Conservation (phyloP, 2,888 invertebrate genomes). For the Proisotoma minuta region DNA sequence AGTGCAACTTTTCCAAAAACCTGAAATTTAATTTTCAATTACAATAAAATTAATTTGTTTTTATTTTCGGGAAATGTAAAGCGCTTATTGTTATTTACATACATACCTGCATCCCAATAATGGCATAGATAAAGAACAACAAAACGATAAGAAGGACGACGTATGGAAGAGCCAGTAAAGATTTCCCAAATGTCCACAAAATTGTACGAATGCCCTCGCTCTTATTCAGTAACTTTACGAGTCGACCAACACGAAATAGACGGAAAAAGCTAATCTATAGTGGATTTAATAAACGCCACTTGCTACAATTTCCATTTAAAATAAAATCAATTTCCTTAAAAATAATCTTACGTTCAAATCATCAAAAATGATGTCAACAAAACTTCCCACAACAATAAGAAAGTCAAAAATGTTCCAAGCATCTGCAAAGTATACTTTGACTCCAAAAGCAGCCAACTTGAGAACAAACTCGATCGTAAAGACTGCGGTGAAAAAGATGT, state of each 20-base stretch:
- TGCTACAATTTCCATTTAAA: not conserved
- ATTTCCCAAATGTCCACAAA: slow-evolving; percentile 64
- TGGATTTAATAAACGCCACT: too few species aligned
- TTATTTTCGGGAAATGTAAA: too few species aligned
- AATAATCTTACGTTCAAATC: slow-evolving; percentile 55
- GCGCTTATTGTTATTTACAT: too few species aligned
- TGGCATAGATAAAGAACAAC: slow-evolving; percentile 49
- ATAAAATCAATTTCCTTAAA: not conserved
- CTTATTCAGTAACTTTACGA: slow-evolving; percentile 59
- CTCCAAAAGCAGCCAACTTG: slow-evolving; percentile 58
- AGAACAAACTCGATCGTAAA: slow-evolving; percentile 61
- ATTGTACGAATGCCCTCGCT: slow-evolving; percentile 61
- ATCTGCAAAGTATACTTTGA: slow-evolving; percentile 57
- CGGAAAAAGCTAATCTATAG: slow-evolving; percentile 57
- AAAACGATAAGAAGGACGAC: slow-evolving; percentile 61
- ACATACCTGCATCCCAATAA: slow-evolving; percentile 61
- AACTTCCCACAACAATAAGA: slow-evolving; percentile 55
- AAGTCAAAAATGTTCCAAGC: slow-evolving; percentile 57
- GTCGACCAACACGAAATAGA: slow-evolving; percentile 61
- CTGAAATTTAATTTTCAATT: slow-evolving; percentile 37
- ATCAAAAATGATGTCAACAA: slow-evolving; percentile 57
- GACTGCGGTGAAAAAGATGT: slow-evolving; percentile 60
- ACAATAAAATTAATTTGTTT: not conserved
- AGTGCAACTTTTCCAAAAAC: slow-evolving; percentile 60
- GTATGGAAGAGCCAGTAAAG: slow-evolving; percentile 61